Evolutionary conservation across 2,888 invertebrate species (phyloP), one percentile per base, ranked within the genome.

Genomic region (Pseudococcus longispinus): DNA sequence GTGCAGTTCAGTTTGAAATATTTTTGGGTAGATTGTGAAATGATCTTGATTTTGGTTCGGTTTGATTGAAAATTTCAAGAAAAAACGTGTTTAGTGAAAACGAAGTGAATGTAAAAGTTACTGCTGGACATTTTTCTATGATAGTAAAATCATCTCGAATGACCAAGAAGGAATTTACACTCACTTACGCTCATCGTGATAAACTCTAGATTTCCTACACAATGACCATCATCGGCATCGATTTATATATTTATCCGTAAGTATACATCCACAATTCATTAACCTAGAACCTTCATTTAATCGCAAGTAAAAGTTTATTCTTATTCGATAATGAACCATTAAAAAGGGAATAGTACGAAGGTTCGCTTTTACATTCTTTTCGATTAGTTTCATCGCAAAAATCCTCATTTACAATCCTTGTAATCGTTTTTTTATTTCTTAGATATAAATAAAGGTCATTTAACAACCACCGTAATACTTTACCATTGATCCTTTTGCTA

Each of bases 361-460:
- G 70, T 70, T 70, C 70, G 32, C 70, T 70, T 29, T 70, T 70
- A 70, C 70, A 70, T 70, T 70, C 70, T 70, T 70, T 29, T 70
- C 70, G 29, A 70, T 70, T 70, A 70, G 70, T 70, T 70, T 70
- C 70, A 26, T 70, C 29, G 70, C 70, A 70, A 29, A 70, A 70
- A 29, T 70, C 70, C 18, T 70, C 70, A 70, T 29, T 15, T 32
- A 29, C 70, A 29, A 70, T 70, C 29, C 70, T 70, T 70, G 70
- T 70, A 70, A 70, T 70, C 15, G 18, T 18, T 70, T 70, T 70
- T 70, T 70, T 65, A 65, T 26, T 65, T 4, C 18, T 51, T 51
- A 4, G n/a, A n/a, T 51, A 26, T 26, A 15, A 65, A 23, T 29
- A 70, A 70, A 70, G 70, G 32, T 70, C 70, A 18, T 18, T 1